These are phyloP conservation scores for Dryobota labecula DNA, from an alignment of 2,888 invertebrate genomes.

Conservation along the genomic window DNA sequence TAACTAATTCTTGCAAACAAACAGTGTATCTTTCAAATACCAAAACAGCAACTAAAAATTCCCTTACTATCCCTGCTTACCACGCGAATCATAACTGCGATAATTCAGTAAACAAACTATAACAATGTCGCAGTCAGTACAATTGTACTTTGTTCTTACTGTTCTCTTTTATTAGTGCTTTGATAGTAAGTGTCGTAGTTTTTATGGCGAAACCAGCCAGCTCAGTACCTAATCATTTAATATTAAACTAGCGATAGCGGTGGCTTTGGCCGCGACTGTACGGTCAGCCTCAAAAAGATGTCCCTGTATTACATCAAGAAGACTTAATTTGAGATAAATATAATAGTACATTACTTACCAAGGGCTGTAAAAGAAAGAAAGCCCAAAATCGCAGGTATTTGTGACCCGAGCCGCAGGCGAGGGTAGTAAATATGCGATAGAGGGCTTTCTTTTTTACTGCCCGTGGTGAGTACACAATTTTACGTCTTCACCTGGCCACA, in stretches of 20 bases:
- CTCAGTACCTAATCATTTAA: conserved; percentile 79
- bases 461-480: too few species aligned
- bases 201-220: conserved; percentile 77
- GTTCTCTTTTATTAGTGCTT: conserved; percentile 84
- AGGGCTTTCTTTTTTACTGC: too few species aligned
- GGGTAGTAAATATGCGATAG: too few species aligned
- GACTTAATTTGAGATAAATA: background rate
- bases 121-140: conserved; percentile 73
- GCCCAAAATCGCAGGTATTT: too few species aligned
- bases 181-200: conserved; percentile 83
- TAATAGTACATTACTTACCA: too few species aligned
- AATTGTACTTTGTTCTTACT: conserved; percentile 78
- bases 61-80: conserved; percentile 15
- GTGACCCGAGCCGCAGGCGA: too few species aligned
- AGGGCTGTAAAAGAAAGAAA: too few species aligned
- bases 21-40: conserved; percentile 17
- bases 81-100: conserved; percentile 39
- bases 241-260: conserved; percentile 66
- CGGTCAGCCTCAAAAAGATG: background rate
- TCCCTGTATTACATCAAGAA: background rate
- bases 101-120: conserved; percentile 67
- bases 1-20: too few species aligned
- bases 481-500: too few species aligned
- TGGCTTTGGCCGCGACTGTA: conserved; percentile 48
- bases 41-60: conserved; percentile 23